A percentile compares a stretch with the other conserved stretches of the same genome.
phyloP scores from a whole-genome alignment of 2,888 invertebrate species.

The Nemotelus pantherinus region DNA sequence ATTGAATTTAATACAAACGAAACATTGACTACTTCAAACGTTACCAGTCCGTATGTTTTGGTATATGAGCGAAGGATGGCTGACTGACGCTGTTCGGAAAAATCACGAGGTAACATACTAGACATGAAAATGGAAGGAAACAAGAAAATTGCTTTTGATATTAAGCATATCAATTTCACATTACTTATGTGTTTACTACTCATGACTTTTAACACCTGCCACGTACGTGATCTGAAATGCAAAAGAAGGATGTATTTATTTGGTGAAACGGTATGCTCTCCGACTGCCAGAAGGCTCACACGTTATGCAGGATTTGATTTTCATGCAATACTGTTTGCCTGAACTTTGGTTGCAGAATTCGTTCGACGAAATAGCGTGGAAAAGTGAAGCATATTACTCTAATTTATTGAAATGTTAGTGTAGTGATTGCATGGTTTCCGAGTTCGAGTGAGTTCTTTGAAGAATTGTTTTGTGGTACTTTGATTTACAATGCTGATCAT shows the following conservation, averaged over 20 bases:
- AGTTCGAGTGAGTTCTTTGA: no score
- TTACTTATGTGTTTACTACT: constrained; percentile 42
- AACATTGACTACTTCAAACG: constrained; percentile 2
- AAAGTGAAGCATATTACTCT: no score
- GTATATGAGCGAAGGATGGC: no score
- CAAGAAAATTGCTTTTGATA: constrained; percentile 37
- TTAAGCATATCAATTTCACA: constrained; percentile 43
- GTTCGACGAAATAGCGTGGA: no score
- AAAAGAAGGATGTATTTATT: constrained; percentile 13
- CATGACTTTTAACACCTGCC: constrained; percentile 39
- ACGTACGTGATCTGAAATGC: constrained; percentile 40
- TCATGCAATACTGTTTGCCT: not conserved
- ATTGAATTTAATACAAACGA: constrained; percentile 41
- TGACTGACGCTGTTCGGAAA: not conserved
- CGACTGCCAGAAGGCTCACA: not conserved
- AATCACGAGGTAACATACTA: not conserved
- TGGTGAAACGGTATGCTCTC: not conserved
- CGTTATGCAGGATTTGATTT: not conserved
- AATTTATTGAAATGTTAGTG: no score
- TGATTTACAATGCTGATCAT: no score
- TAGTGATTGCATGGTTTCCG: no score
- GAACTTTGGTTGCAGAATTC: no score
- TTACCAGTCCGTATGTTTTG: no score
- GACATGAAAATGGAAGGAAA: not conserved
- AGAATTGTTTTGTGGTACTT: no score